A percentile compares a stretch with the other conserved stretches of the same genome.
These are phyloP conservation scores for Pandemis corylana DNA, from an alignment of 2,888 invertebrate species.

Conservation along the genomic window DNA sequence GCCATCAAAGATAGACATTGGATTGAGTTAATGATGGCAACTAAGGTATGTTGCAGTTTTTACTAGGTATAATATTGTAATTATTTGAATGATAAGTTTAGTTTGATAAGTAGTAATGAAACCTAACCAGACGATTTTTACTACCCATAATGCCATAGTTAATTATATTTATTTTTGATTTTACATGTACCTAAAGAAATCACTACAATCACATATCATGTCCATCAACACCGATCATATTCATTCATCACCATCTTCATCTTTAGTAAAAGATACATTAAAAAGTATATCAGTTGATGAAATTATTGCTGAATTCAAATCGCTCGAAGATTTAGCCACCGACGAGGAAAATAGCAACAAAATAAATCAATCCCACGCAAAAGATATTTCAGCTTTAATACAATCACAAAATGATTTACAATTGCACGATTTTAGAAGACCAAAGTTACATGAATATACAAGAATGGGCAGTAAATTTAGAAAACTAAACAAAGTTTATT, in stretches of 20 bases:
- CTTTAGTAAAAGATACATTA: slow-evolving; percentile 48
- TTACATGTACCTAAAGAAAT: slow-evolving; percentile 64
- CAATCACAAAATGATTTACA: slow-evolving; percentile 53
- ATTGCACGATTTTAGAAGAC: slow-evolving; percentile 68
- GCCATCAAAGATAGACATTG: slow-evolving; percentile 97
- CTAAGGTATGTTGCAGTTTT: slow-evolving; percentile 85
- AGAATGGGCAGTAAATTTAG: slow-evolving; percentile 52
- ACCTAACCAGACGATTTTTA: no score
- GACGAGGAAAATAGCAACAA: slow-evolving; percentile 48
- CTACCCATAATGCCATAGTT: slow-evolving; percentile 15
- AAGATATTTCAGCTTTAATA: slow-evolving; percentile 41
- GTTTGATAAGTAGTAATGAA: background rate
- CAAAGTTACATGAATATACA: slow-evolving; percentile 60
- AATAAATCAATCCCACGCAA: slow-evolving; percentile 31
- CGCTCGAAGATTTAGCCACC: slow-evolving; percentile 58
- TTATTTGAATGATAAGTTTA: background rate
- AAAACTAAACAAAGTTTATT: slow-evolving; percentile 64
- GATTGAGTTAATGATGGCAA: slow-evolving; percentile 96
- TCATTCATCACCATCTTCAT: slow-evolving; percentile 49
- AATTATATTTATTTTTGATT: slow-evolving; percentile 44
- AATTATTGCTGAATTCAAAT: slow-evolving; percentile 67
- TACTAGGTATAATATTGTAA: background rate
- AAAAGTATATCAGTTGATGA: slow-evolving; percentile 58
- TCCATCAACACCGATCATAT: slow-evolving; percentile 59
- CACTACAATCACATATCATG: slow-evolving; percentile 60